Conservation (phyloP, 2,113 vertebrate species). For the Gymnobelideus leadbeateri region DNA sequence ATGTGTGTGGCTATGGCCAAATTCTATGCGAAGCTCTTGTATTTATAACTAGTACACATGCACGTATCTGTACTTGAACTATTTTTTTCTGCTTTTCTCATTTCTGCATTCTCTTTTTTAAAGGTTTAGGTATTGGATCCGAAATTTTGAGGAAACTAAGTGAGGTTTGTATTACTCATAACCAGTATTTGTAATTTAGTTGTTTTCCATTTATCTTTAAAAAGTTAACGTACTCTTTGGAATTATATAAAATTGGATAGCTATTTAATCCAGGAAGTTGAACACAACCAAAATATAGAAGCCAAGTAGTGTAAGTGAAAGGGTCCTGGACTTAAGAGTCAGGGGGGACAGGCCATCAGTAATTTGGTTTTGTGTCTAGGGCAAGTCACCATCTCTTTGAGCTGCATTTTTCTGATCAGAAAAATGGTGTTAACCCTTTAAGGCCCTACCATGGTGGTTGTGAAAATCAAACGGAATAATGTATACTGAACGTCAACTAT, state of each 20-base stretch:
- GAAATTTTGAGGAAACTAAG: constrained; percentile 86
- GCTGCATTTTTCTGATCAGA: background rate
- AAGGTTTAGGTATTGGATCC: constrained; percentile 86
- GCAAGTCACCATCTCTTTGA: background rate
- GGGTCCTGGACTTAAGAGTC: background rate
- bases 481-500: background rate
- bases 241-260: background rate
- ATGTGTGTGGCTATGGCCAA: background rate
- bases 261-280: constrained; percentile 23
- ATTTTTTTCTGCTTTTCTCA: constrained; percentile 16
- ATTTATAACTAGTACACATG: constrained; percentile 42
- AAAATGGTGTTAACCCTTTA: background rate
- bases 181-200: background rate
- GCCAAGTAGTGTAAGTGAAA: background rate
- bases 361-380: background rate
- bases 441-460: background rate
- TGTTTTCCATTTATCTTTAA: constrained; percentile 29
- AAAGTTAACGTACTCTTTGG: background rate
- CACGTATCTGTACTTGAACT: constrained; percentile 15
- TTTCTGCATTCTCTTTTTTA: constrained; percentile 58
- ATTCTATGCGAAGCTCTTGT: background rate
- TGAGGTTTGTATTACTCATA: constrained; percentile 81
- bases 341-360: background rate
- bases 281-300: constrained; percentile 47
- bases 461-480: background rate